These are phyloP conservation scores for Actinostola sp. DNA, from an alignment of 92 coral and sea anemone genomes.

Conservation along the genomic window DNA sequence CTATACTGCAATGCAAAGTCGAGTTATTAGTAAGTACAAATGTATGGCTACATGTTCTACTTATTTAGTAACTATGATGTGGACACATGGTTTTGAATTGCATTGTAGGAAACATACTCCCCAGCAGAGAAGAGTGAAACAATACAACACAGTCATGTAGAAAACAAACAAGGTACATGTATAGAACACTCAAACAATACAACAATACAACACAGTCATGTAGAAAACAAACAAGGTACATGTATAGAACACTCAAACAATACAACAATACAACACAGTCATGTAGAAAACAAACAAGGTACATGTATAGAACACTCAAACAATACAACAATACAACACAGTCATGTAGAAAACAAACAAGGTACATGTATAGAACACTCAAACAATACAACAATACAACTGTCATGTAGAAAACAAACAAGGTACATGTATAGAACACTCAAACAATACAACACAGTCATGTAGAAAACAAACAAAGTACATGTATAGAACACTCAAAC, in stretches of 20 bases:
- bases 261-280: too few species aligned
- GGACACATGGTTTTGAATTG: neutral
- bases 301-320: too few species aligned
- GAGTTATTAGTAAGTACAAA: conserved; percentile 60
- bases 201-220: neutral
- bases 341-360: too few species aligned
- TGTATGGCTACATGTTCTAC: neutral
- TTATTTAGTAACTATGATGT: neutral
- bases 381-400: too few species aligned
- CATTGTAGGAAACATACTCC: conserved; percentile 60
- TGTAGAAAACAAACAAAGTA: too few species aligned
- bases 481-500: too few species aligned
- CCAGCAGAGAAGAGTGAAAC: conserved; percentile 57
- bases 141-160: conserved; percentile 14
- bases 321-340: too few species aligned
- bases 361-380: too few species aligned
- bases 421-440: too few species aligned
- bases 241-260: neutral
- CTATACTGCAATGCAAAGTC: conserved; percentile 37
- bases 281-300: too few species aligned
- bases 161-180: conserved; percentile 30
- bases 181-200: neutral
- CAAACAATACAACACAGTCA: too few species aligned
- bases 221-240: neutral
- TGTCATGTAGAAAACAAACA: too few species aligned